Conservation (phyloP, 2,797 vertebrate genomes). For the Tenualosa thibaudeaui region DNA sequence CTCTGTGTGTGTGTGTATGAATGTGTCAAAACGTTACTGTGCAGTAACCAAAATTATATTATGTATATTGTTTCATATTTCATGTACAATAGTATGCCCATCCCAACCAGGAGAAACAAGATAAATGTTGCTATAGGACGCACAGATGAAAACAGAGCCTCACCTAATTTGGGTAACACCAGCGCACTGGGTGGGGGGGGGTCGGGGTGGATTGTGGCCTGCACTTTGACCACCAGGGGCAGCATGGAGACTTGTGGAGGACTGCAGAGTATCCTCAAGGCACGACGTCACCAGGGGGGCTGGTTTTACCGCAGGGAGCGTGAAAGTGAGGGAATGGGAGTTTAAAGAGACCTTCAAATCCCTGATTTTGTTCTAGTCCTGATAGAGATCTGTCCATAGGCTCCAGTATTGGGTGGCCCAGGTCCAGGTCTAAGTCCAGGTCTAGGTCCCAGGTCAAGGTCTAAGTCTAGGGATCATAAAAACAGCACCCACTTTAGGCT, state of each 20-base stretch:
- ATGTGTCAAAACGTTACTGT: background rate
- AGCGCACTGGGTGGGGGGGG: background rate
- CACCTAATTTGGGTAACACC: background rate
- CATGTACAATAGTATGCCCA: too few relatives aligned
- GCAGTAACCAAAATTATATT: background rate
- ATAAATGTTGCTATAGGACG: too few relatives aligned
- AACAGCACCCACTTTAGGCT: background rate
- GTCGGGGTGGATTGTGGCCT: background rate
- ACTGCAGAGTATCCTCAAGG: constrained; percentile 13
- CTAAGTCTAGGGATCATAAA: background rate
- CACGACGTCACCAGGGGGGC: background rate
- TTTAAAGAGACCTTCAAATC: background rate
- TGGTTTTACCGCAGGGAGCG: background rate
- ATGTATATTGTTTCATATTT: background rate
- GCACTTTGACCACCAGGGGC: background rate
- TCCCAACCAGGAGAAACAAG: too few relatives aligned
- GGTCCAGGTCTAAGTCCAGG: background rate
- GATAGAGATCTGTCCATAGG: background rate
- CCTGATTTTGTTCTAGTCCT: constrained; percentile 1
- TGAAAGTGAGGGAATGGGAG: background rate
- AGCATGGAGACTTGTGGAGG: constrained; percentile 19
- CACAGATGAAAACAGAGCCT: background rate
- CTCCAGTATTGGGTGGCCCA: background rate
- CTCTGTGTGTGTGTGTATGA: background rate
- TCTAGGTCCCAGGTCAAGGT: background rate